Evolutionary conservation across 2,888 invertebrate species (phyloP).

Genomic region (Orthonevra nobilis): DNA sequence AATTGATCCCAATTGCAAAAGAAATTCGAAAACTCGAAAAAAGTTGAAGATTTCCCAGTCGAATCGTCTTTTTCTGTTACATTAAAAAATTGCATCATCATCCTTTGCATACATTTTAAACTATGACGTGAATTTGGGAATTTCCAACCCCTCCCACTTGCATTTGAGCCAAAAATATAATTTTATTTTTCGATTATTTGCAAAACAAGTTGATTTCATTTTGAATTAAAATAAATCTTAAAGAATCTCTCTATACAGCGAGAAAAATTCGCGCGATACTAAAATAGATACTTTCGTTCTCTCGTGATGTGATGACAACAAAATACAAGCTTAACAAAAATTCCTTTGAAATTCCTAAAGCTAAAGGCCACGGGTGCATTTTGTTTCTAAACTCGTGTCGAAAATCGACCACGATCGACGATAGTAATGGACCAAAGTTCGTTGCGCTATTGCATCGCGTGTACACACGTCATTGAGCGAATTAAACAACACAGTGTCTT

Average conservation of each 20-base stretch:
- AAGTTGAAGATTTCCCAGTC: too few relatives aligned
- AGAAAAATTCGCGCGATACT: background rate
- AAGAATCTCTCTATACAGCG: conserved; percentile 11
- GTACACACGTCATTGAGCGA: background rate
- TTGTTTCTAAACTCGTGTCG: conserved; percentile 3
- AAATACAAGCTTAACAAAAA: background rate
- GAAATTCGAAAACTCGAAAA: too few relatives aligned
- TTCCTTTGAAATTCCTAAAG: conserved; percentile 1
- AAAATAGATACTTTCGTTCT: conserved; percentile 19
- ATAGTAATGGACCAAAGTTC: conserved; percentile 54
- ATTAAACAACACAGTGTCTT: conserved; percentile 31
- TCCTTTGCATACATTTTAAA: too few relatives aligned
- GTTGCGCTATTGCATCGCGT: conserved; percentile 44
- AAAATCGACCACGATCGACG: conserved; percentile 10
- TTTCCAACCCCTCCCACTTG: background rate
- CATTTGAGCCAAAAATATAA: conserved; percentile 11
- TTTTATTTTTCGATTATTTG: background rate
- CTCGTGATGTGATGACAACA: background rate
- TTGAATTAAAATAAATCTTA: conserved; percentile 11
- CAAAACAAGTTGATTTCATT: conserved; percentile 3
- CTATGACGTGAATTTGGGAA: too few relatives aligned
- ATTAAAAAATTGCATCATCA: too few relatives aligned
- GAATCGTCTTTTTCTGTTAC: too few relatives aligned
- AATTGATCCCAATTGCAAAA: too few relatives aligned
- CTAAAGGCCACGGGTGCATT: conserved; percentile 22